Base-by-base conservation (phyloP, 2,888 invertebrate genomes). In the Diaperis boleti region DNA sequence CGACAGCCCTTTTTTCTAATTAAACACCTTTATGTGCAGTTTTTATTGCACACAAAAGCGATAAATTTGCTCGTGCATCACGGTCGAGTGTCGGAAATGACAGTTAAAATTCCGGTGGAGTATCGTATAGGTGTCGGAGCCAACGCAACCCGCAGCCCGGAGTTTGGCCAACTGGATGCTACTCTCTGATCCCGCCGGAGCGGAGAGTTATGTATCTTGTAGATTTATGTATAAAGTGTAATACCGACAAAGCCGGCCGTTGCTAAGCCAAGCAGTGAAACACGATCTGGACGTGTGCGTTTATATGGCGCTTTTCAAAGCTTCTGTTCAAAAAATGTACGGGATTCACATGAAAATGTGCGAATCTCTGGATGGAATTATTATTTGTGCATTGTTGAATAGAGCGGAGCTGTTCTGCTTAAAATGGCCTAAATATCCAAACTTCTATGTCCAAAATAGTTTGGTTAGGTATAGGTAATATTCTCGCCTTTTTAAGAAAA, bases 181-280 rank as follows among this genome's bases (percentile, higher is more conserved):
- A 69, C 66, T 57, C 65, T 67, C 72, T 78, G 78, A 79, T 79
- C 79, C 79, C 78, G 70, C 67, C 72, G 74, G 78, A 79, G 79
- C 72, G 74, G 78, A 79, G 79, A 80, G 79, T 81, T 80, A 81
- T 81, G 79, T 79, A 79, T 80, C 79, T 80, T 77, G 76, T 76
- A 80, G 80, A 81, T 81, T 81, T 81, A 81, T 81, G 80, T 79
- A 77, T 78, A 79, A 79, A 80, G 78, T 78, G 78, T 81, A 81
- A 81, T 80, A 73, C 80, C 78, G 71, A 73, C 71, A 78, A 77
- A 77, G 74, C 77, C 74, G 68, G 66, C 72, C 68, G 67, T 41
- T 65, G 67, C 65, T 70, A 69, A 70, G 70, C 72, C 70, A 57
- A 50, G 60, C 62, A 61, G 69, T 78, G 77, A 79, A 78, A 78